These are phyloP conservation scores for Rhinophrynus dorsalis DNA, from an alignment of 2,797 vertebrate genomes.

Conservation along the genomic window DNA sequence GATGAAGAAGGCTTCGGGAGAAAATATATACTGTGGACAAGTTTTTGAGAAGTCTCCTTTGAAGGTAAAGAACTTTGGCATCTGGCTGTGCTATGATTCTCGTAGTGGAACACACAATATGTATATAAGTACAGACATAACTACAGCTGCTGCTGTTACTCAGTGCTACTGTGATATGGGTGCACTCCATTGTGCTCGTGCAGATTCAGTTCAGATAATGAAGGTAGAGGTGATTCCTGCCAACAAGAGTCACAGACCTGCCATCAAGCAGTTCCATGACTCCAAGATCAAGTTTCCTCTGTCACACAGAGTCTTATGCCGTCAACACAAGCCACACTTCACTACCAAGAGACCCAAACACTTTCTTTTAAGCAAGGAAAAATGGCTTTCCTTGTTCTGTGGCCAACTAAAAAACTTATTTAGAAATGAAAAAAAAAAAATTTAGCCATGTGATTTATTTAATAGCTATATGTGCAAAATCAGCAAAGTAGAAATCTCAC, in stretches of 20 bases:
- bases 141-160: conserved; percentile 91
- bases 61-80: conserved; percentile 95
- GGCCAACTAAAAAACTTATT: conserved; percentile 59
- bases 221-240: conserved; percentile 93
- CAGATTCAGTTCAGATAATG: conserved; percentile 97
- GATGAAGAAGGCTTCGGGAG: conserved; percentile 96
- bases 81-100: conserved; percentile 97
- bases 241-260: conserved; percentile 84
- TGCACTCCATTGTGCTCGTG: conserved; percentile 90
- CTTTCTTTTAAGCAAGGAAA: conserved; percentile 79
- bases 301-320: conserved; percentile 91
- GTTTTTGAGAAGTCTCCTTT: conserved; percentile 93
- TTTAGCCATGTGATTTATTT: no score
- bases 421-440: no score
- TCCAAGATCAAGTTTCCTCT: conserved; percentile 94
- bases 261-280: conserved; percentile 91
- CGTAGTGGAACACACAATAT: conserved; percentile 97
- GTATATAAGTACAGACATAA: conserved; percentile 96
- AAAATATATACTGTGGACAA: conserved; percentile 95
- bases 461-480: no score
- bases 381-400: conserved; percentile 53
- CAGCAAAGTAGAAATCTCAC: no score
- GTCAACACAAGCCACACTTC: conserved; percentile 96
- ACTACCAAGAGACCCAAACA: conserved; percentile 98
- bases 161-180: conserved; percentile 98